Evolutionary conservation across 2,888 invertebrate genomes (phyloP), one percentile per base, ranked within the genome.

Genomic region (Shargacucullia verbasci): DNA sequence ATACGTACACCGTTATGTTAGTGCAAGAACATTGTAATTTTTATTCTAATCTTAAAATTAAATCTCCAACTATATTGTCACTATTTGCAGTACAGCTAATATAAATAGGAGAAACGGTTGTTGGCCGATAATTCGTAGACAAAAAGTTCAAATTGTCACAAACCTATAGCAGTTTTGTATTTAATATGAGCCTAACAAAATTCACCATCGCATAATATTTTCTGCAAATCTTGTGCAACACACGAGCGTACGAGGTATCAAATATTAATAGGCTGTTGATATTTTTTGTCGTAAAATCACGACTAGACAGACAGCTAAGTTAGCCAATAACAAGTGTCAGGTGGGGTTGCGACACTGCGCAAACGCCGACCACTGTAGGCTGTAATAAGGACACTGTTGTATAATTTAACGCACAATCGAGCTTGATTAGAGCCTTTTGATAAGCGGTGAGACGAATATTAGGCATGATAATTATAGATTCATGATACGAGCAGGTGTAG

Each of bases 301-400:
- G 64, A 76, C 68, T 65, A 64, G 78, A 73, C 75, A 71, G 77
- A 82, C 87, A 79, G 79, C 80, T 84, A 61, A 47, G 80, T 87
- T 83, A 76, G 69, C 72, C 72, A 86, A 69, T 60, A 72, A 82
- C 66, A 69, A 78, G 83, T 80, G 80, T 84, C 79, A 75, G 66
- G 79, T 79, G 70, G 14, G 46, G 54, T 82, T 82, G 73, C 80
- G 61, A 73, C 74, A 79, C 57, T 61, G 66, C 67, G 62, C 76
- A 63, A 70, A 63, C 59, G 59, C 49, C 52, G 60, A 53, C 68
- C 48, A 59, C 64, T 40, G 57, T 58, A 54, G 44, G 45, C 43
- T 39, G 54, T 57, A 75, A 71, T 77, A 79, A 70, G 78, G 69
- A 80, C 79, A 74, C 62, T 57, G 59, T 57, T 70, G 61, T 73